Evolutionary conservation across 1,140 invertebrate genomes (phyloP).

Genomic region (Caenorhabditis latens): DNA sequence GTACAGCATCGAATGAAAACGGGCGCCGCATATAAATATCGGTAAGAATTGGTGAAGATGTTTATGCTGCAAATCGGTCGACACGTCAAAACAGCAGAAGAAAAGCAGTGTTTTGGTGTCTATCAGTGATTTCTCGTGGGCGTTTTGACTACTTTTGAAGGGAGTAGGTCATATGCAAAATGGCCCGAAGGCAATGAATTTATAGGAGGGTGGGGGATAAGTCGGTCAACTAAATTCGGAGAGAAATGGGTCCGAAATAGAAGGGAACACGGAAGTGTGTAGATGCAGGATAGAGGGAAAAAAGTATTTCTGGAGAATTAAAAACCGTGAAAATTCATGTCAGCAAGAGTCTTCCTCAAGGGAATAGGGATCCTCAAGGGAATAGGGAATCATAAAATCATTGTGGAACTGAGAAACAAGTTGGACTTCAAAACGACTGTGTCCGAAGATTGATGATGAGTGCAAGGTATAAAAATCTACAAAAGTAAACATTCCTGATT

Average conservation of each 20-base stretch:
- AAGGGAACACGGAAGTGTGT: not conserved
- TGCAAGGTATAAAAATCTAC: too few relatives aligned
- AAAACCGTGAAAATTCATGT: not conserved
- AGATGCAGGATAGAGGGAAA: not conserved
- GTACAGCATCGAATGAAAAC: not conserved
- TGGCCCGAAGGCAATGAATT: not conserved
- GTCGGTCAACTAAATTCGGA: not conserved
- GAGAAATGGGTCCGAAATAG: conserved; percentile 13
- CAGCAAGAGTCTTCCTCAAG: too few relatives aligned
- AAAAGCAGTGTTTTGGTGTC: conserved; percentile 10
- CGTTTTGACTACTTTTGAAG: not conserved
- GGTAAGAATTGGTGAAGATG: not conserved
- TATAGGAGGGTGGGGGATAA: not conserved
- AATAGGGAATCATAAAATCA: too few relatives aligned
- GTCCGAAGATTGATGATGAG: too few relatives aligned
- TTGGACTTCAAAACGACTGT: too few relatives aligned
- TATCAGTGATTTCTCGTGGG: conserved; percentile 39
- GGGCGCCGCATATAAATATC: not conserved
- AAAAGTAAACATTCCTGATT: too few relatives aligned
- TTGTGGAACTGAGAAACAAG: too few relatives aligned
- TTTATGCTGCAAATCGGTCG: not conserved
- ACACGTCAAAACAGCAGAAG: not conserved
- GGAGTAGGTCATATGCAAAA: conserved; percentile 8
- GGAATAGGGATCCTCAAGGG: too few relatives aligned
- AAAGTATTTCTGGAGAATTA: conserved; percentile 19